Evolutionary conservation across 2,113 vertebrate genomes (phyloP).

Genomic region (Archilochus colubris): DNA sequence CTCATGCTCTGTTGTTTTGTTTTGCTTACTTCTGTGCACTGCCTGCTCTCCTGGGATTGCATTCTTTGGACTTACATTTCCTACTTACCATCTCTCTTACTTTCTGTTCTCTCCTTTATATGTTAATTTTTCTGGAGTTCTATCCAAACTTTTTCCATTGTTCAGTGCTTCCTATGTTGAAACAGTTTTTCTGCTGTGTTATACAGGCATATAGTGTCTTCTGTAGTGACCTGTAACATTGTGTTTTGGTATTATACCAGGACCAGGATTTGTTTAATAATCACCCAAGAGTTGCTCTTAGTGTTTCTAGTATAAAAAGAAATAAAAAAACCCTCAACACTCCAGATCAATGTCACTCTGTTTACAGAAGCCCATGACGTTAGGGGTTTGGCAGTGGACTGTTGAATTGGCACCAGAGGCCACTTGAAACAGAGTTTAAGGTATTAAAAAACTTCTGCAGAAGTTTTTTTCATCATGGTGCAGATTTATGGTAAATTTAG

Average conservation of each 20-base stretch:
- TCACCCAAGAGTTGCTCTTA: neutral
- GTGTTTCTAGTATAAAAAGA: neutral
- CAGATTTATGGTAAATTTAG: neutral
- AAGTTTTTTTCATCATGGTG: neutral
- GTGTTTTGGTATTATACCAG: neutral
- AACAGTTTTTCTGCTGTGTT: neutral
- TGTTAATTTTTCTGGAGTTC: neutral
- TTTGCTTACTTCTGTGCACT: neutral
- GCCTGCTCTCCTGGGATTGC: neutral
- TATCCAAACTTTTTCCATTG: neutral
- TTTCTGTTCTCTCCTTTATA: neutral
- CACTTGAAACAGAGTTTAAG: neutral
- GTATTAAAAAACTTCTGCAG: neutral
- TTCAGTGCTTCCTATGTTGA: neutral
- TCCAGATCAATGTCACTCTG: neutral
- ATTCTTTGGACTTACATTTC: neutral
- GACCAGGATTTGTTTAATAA: neutral
- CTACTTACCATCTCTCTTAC: neutral
- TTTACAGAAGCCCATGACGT: neutral
- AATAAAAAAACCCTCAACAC: neutral
- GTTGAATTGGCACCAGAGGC: neutral
- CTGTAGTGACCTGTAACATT: neutral
- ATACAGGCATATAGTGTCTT: neutral
- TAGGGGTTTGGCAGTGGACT: neutral
- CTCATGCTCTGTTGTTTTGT: neutral